These are phyloP conservation scores for Climacteris rufus DNA, from an alignment of 2,113 vertebrate species.

Conservation along the genomic window DNA sequence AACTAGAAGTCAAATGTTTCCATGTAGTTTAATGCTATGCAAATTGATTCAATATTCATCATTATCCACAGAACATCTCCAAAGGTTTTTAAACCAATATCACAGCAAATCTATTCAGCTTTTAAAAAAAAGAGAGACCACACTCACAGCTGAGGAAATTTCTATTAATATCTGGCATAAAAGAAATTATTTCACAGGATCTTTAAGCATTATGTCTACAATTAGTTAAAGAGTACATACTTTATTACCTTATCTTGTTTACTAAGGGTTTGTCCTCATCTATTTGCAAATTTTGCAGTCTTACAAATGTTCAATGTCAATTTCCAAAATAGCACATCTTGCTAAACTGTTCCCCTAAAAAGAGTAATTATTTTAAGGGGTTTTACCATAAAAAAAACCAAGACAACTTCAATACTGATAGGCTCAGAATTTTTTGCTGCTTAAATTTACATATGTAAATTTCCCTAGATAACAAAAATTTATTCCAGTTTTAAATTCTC, in stretches of 20 bases:
- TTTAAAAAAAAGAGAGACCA: background rate
- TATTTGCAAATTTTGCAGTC: slow-evolving; percentile 27
- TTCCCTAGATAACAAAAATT: slow-evolving; percentile 35
- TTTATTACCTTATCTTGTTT: slow-evolving; percentile 38
- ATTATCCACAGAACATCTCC: slow-evolving; percentile 11
- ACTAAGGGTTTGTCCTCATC: background rate
- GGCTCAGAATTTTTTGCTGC: background rate
- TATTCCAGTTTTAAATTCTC: slow-evolving; percentile 2
- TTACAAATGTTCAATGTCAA: background rate
- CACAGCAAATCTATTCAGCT: slow-evolving; percentile 12
- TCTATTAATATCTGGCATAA: slow-evolving; percentile 26
- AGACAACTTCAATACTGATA: background rate
- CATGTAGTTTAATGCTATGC: background rate
- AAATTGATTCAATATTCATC: slow-evolving; percentile 39
- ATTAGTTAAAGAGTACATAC: slow-evolving; percentile 34
- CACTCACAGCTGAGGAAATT: slow-evolving; percentile 3
- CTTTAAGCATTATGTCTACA: background rate
- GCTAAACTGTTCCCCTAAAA: background rate
- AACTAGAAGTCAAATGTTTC: background rate
- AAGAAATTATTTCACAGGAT: slow-evolving; percentile 30
- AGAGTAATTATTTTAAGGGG: slow-evolving; percentile 4
- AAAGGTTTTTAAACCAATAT: background rate
- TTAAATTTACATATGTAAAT: slow-evolving; percentile 24
- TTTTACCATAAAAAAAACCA: background rate
- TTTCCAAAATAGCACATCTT: slow-evolving; percentile 3